These are phyloP conservation scores for Sphaeridia pumilis DNA, from an alignment of 2,888 invertebrate genomes.

Conservation along the genomic window DNA sequence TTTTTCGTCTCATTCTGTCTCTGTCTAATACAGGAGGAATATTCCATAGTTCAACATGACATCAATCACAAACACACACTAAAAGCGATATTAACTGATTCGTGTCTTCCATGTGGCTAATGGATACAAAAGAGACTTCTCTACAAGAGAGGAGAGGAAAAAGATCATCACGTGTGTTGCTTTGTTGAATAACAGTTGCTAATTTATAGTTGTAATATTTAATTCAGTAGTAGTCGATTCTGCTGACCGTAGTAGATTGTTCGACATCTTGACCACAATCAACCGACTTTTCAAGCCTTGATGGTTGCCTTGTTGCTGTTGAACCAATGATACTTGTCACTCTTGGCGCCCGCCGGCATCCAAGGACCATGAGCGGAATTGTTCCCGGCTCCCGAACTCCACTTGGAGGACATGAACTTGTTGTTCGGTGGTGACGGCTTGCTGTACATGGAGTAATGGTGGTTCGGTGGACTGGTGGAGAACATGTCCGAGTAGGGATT, in stretches of 20 bases:
- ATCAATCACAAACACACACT: too few relatives aligned
- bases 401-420: constrained; percentile 28
- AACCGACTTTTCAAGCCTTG: constrained; percentile 21
- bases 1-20: too few relatives aligned
- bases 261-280: not conserved
- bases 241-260: too few relatives aligned
- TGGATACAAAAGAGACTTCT: too few relatives aligned
- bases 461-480: constrained; percentile 31
- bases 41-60: too few relatives aligned
- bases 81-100: too few relatives aligned
- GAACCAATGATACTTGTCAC: constrained; percentile 35
- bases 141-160: constrained; percentile 3
- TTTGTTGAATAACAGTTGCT: too few relatives aligned
- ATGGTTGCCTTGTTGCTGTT: constrained; percentile 31
- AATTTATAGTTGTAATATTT: too few relatives aligned
- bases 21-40: too few relatives aligned
- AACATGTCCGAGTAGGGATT: constrained; percentile 12
- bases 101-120: too few relatives aligned
- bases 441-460: constrained; percentile 27
- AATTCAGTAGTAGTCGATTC: too few relatives aligned
- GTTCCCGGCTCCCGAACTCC: constrained; percentile 26
- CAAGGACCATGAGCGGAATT: constrained; percentile 21
- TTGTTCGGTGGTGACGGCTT: constrained; percentile 34
- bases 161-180: too few relatives aligned
- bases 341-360: constrained; percentile 24